Evolutionary conservation across 2,113 vertebrate species (phyloP), one percentile per base, ranked within the genome.

Genomic region (Helogale parvula): DNA sequence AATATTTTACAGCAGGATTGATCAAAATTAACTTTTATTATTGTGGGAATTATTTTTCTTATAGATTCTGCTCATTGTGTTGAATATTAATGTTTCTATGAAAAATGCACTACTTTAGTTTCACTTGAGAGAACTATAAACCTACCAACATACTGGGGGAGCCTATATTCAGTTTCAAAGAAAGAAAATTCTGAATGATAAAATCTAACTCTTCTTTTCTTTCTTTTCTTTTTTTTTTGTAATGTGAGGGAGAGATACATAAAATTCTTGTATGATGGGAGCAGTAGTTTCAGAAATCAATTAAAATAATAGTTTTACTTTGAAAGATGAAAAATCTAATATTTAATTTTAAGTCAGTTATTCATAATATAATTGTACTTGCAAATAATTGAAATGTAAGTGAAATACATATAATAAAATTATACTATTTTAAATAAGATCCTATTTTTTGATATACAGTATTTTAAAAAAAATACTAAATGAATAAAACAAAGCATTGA

Each of bases 341-440:
- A 93, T 96, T 91, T 98, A 69, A 84, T 95, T 97, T 76, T 41
- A 23, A 94, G 38, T 72, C 31, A 66, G 27, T 97, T 95, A 87
- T 91, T 80, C 27, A 82, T 93, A 5, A 3, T 88, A 94, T 57
- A 74, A 27, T 93, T 98, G 98, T 96, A 38, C 71, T 95, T 98
- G 21, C 12, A 96, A 97, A 96, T 97, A 97, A 33, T 31, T 95
- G 77, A 96, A 96, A 97, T 94, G 96, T 91, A 98, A 97, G 96
- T 98, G 97, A 94, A 97, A 96, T 95, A 12, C 88, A 69, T 88
- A 68, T 85, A 98, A 97, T 88, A 97, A 88, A 92, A 17, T 0
- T 66, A 17, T 31, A 33, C 29, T 68, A 50, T 60, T 94, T 85
- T 45, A 38, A 35, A 11, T 5, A 33, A 77, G 4, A 92, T 33